Evolutionary conservation across 2,888 invertebrate species (phyloP), one percentile per base, ranked within the genome.

Genomic region (Eilema caniola): DNA sequence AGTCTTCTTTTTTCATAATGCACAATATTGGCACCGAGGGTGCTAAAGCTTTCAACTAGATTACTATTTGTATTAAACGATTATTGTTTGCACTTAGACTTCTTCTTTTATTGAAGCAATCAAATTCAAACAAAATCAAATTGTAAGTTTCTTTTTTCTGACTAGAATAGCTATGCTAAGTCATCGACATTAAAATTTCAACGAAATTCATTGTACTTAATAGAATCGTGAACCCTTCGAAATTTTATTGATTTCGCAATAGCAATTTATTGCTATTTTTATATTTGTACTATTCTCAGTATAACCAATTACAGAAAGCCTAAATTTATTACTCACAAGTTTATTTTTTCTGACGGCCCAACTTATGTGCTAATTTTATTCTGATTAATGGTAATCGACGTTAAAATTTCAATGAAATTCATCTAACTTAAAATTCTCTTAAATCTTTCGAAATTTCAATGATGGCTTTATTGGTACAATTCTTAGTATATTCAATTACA

Each of bases 1-100:
- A 47, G 47, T 5, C 47, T 47, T 20, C 47, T 20, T 53, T 53
- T 41, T 53, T 53, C 20, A 53, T 53, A 10, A n/a, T n/a, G 53
- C 53, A 53, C 53, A 10, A 53, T 53, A 53, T 53, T 53, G 53
- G 2, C 53, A 53, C 53, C n/a, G n/a, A n/a, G 47, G n/a, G 53
- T 10, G 53, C n/a, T 53, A n/a, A n/a, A n/a, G 53, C 53, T 53
- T n/a, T 53, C 53, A 53, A 53, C 8, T 5, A 53, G 53, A 53
- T 53, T 53, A 53, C 53, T n/a, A 53, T 53, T n/a, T 53, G 53
- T n/a, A 53, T n/a, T 53, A 10, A 53, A n/a, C 53, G 53, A 53
- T 53, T 53, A 53, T 53, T 53, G 53, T 53, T 10, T 53, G 53
- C n/a, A 53, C 53, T 8, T n/a, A n/a, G 53, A n/a, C 53, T 10